Evolutionary conservation across 2,113 vertebrate genomes (phyloP), one percentile per base, ranked within the genome.

Genomic region (Cebus imitator): DNA sequence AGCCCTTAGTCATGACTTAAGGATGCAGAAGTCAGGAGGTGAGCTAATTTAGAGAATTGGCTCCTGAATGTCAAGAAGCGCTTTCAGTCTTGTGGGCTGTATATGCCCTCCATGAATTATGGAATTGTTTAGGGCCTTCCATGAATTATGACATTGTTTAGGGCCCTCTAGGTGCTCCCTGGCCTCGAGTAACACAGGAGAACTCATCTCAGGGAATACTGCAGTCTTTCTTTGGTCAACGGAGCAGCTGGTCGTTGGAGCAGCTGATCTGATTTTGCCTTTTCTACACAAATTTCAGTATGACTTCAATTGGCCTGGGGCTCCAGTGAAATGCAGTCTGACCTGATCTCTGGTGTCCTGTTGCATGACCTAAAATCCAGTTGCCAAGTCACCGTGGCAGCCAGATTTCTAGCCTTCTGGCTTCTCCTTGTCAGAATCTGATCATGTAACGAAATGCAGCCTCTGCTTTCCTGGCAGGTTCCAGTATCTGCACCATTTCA

Each of bases 351-450:
- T 61, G 58, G 16, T 94, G 73, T 91, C 90, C 64, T 87, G 81
- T 82, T 45, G 92, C 68, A 72, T 48, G 88, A 94, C 88, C 78
- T 76, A 18, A 92, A 32, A 8, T 86, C 68, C 90, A 66, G 55
- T 52, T 94, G 87, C 95, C 94, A 91, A 97, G 82, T 94, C 91
- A 96, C 73, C 35, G 27, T 16, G 55, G 90, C 35, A 94, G 90
- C 97, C 93, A 57, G 84, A 97, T 95, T 96, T 87, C 87, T 80
- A 68, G 87, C 58, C 88, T 97, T 80, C 61, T 95, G 79, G 78
- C 91, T 97, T 94, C 90, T n/a, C 37, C 78, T 95, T 96, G 94
- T 96, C 96, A 97, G 85, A 92, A 81, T 97, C 80, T 97, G 78
- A 85, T 89, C 88, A 45, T 87, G 68, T 91, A 97, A 97, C 95